Evolutionary conservation across 2,888 invertebrate species (phyloP).

Genomic region (Rosalia funebris): DNA sequence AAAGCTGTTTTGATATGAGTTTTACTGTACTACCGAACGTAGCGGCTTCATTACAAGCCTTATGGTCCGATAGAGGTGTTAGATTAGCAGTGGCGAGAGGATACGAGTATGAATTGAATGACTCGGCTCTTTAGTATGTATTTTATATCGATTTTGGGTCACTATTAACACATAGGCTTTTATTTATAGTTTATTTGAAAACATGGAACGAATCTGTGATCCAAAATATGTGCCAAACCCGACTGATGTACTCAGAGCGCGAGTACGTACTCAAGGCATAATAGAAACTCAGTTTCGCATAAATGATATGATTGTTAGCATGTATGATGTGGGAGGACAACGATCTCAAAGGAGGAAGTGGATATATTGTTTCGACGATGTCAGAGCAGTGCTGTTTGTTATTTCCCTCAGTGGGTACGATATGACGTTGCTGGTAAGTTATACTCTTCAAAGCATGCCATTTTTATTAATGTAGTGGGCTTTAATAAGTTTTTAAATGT

Average conservation of each 20-base stretch:
- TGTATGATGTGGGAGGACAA: constrained; percentile 76
- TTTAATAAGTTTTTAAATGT: background rate
- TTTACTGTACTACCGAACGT: constrained; percentile 67
- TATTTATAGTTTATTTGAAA: constrained; percentile 71
- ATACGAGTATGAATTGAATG: constrained; percentile 74
- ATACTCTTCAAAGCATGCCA: background rate
- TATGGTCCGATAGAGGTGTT: constrained; percentile 74
- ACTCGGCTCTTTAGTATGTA: constrained; percentile 73
- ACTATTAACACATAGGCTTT: background rate
- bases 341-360: constrained; percentile 73
- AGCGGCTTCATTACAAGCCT: constrained; percentile 66
- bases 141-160: background rate
- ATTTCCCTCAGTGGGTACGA: constrained; percentile 74
- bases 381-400: constrained; percentile 72
- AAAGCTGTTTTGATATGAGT: constrained; percentile 68
- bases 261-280: constrained; percentile 74
- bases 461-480: background rate
- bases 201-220: constrained; percentile 73
- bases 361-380: constrained; percentile 76
- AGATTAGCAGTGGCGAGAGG: constrained; percentile 72
- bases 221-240: constrained; percentile 73
- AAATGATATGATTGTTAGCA: constrained; percentile 69
- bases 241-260: constrained; percentile 71
- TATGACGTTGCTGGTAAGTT: constrained; percentile 69
- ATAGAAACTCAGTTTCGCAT: constrained; percentile 74